Conservation (phyloP, 2,888 invertebrate genomes). For the Glomeris marginata region DNA sequence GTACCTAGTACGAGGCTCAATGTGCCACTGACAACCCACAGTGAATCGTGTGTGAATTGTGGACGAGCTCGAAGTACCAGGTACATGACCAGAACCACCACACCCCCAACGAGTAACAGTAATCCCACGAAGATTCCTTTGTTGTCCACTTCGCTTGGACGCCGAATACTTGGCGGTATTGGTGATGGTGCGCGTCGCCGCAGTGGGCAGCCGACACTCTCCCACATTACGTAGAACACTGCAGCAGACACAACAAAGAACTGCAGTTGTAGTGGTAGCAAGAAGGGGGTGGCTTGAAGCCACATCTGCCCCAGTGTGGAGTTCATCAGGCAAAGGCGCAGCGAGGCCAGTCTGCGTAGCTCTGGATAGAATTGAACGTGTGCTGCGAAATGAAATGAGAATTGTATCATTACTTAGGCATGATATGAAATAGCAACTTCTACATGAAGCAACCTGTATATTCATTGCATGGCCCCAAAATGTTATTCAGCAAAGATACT, state of each 20-base stretch:
- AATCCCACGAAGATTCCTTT: slow-evolving; percentile 35
- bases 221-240: slow-evolving; percentile 40
- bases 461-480: no score
- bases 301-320: slow-evolving; percentile 39
- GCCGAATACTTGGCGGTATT: not conserved
- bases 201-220: slow-evolving; percentile 28
- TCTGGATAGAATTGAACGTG: no score
- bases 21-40: slow-evolving; percentile 37
- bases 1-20: slow-evolving; percentile 32
- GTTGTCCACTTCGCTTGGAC: slow-evolving; percentile 33
- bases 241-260: slow-evolving; percentile 39
- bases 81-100: slow-evolving; percentile 39
- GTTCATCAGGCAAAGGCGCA: slow-evolving; percentile 20
- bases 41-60: slow-evolving; percentile 34
- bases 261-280: slow-evolving; percentile 36
- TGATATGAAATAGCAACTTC: no score
- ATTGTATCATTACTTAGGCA: no score
- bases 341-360: no score
- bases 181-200: not conserved
- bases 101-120: slow-evolving; percentile 37
- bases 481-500: no score
- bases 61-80: slow-evolving; percentile 38
- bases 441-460: no score
- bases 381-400: no score
- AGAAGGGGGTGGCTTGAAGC: slow-evolving; percentile 39